These are phyloP conservation scores for Ormyrus labotus DNA, from an alignment of 2,888 invertebrate species.

Conservation along the genomic window DNA sequence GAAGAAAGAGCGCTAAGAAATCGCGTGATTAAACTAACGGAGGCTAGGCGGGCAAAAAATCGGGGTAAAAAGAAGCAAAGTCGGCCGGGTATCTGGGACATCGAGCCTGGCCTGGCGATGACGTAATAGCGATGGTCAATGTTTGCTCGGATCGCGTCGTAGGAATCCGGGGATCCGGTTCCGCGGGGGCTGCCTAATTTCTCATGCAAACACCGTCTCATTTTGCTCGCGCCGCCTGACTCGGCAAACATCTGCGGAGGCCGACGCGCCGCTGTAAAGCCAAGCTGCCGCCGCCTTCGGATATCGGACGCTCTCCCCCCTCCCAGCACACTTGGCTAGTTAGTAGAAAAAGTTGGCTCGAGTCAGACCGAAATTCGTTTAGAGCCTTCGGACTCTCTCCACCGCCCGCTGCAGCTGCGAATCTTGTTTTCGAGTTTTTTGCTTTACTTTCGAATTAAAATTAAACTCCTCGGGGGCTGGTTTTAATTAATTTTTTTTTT, in stretches of 20 bases:
- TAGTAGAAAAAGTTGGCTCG: slow-evolving; percentile 37
- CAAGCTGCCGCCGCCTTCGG: slow-evolving; percentile 8
- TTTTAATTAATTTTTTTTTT: too few relatives aligned
- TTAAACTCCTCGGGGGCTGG: too few relatives aligned
- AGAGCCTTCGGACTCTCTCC: background rate
- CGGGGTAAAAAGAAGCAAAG: background rate
- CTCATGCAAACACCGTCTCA: slow-evolving; percentile 49
- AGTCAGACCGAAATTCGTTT: slow-evolving; percentile 34
- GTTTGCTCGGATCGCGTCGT: slow-evolving; percentile 21
- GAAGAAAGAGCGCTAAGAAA: too few relatives aligned
- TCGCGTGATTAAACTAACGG: too few relatives aligned
- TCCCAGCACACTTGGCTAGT: slow-evolving; percentile 4
- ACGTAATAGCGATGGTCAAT: slow-evolving; percentile 21
- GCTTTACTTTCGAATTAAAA: slow-evolving; percentile 20
- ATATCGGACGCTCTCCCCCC: background rate
- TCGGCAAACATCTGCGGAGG: slow-evolving; percentile 40
- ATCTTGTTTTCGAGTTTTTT: slow-evolving; percentile 28
- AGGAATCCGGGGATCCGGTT: background rate
- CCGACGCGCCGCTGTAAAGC: slow-evolving; percentile 6
- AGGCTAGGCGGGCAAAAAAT: background rate
- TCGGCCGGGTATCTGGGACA: background rate
- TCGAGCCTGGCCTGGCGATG: background rate
- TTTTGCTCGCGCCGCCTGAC: slow-evolving; percentile 44
- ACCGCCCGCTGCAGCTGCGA: background rate
- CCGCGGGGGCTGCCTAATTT: slow-evolving; percentile 36